phyloP scores from a whole-genome alignment of 1,140 invertebrate genomes.

The Cydia strobilella region DNA sequence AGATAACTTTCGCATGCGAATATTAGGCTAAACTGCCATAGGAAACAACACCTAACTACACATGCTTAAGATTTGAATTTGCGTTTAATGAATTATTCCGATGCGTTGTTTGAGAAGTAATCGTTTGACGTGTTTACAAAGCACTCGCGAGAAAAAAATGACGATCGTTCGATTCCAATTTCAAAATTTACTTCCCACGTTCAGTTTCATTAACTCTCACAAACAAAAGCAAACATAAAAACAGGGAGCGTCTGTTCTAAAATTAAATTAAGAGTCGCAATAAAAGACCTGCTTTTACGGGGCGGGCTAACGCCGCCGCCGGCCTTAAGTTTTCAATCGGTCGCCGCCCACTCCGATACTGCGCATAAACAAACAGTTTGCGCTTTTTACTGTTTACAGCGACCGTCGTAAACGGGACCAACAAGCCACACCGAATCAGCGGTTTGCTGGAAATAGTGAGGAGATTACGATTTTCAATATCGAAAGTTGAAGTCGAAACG shows the following conservation, averaged over 20 bases:
- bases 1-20: not conserved
- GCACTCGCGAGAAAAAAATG: constrained; percentile 27
- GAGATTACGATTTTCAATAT: not conserved
- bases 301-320: constrained; percentile 39
- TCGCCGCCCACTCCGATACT: constrained; percentile 31
- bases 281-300: constrained; percentile 53
- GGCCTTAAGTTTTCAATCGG: constrained; percentile 42
- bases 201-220: constrained; percentile 24
- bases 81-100: no score
- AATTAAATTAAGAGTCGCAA: constrained; percentile 37
- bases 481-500: not conserved
- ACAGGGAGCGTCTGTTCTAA: constrained; percentile 29
- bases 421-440: constrained; percentile 66
- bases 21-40: not conserved
- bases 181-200: constrained; percentile 26
- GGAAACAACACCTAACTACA: not conserved
- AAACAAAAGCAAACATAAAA: constrained; percentile 21
- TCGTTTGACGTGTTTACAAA: not conserved
- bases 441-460: constrained; percentile 42
- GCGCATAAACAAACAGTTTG: constrained; percentile 73
- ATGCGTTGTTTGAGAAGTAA: not conserved
- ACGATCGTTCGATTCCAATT: constrained; percentile 27
- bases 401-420: constrained; percentile 67
- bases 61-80: not conserved
- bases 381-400: constrained; percentile 71